A percentile compares a stretch with the other conserved stretches of the same genome.
Conservation (phyloP, 2,888 invertebrate genomes). For the Didymodactylos carnosus region DNA sequence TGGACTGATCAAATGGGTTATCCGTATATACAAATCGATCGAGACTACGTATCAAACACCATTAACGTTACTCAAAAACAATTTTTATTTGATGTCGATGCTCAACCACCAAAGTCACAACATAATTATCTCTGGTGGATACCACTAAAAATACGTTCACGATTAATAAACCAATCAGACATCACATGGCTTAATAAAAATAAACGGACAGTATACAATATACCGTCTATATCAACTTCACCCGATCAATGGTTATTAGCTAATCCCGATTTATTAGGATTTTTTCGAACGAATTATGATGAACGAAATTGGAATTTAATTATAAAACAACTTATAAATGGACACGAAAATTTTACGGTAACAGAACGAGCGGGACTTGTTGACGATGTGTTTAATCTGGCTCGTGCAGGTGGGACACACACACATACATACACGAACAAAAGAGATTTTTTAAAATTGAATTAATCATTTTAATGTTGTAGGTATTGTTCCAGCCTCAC, state of each 20-base stretch:
- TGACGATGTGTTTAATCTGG: slow-evolving; percentile 29
- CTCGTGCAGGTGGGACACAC: slow-evolving; percentile 21
- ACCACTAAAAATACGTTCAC: background rate
- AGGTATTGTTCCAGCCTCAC: background rate
- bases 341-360: slow-evolving; percentile 37
- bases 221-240: background rate
- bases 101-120: background rate
- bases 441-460: background rate
- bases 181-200: background rate
- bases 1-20: slow-evolving; percentile 14
- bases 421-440: background rate
- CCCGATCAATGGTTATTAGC: slow-evolving; percentile 27
- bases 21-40: slow-evolving; percentile 1
- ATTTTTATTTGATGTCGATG: background rate
- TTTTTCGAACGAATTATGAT: slow-evolving; percentile 35
- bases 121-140: background rate
- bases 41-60: background rate
- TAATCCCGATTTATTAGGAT: slow-evolving; percentile 35
- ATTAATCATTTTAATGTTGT: background rate
- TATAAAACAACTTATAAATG: slow-evolving; percentile 34
- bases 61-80: background rate
- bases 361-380: slow-evolving; percentile 30
- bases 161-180: background rate
- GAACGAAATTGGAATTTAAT: slow-evolving; percentile 30
- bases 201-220: background rate